Evolutionary conservation across 2,888 invertebrate genomes (phyloP).

Genomic region (Ctena decussata): DNA sequence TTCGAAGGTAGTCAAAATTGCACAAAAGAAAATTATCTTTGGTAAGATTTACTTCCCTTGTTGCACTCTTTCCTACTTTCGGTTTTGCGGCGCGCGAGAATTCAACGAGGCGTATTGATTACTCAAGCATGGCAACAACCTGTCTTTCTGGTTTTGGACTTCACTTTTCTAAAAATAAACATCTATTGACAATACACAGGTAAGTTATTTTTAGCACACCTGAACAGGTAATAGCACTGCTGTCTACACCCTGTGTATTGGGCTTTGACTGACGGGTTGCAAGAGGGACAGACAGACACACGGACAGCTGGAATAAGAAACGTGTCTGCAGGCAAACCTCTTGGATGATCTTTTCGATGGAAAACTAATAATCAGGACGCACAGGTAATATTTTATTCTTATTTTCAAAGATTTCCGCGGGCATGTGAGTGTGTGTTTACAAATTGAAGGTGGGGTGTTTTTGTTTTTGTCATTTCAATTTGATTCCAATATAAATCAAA

Average conservation of each 20-base stretch:
- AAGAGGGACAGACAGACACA: slow-evolving; percentile 32
- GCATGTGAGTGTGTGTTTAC: slow-evolving; percentile 55
- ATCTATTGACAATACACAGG: slow-evolving; percentile 60
- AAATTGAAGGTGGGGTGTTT: slow-evolving; percentile 50
- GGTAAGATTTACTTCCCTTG: not conserved
- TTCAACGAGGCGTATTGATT: slow-evolving; percentile 41
- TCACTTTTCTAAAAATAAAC: slow-evolving; percentile 50
- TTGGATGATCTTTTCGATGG: not conserved
- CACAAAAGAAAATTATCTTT: not conserved
- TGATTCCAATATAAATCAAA: no score
- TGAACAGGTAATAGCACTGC: slow-evolving; percentile 44
- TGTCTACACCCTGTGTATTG: slow-evolving; percentile 59
- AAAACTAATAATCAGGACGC: not conserved
- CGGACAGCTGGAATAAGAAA: slow-evolving; percentile 18
- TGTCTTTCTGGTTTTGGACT: slow-evolving; percentile 58
- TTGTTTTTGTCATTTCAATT: no score
- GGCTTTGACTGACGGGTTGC: not conserved
- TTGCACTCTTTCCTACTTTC: not conserved
- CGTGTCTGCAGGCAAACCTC: not conserved
- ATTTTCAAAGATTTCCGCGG: not conserved
- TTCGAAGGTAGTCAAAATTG: not conserved
- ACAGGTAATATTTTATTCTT: not conserved
- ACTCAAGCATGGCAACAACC: slow-evolving; percentile 45
- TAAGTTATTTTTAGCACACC: slow-evolving; percentile 58
- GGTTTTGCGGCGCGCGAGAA: slow-evolving; percentile 24